phyloP scores from a whole-genome alignment of 2,113 vertebrate genomes.

The Naja naja region DNA sequence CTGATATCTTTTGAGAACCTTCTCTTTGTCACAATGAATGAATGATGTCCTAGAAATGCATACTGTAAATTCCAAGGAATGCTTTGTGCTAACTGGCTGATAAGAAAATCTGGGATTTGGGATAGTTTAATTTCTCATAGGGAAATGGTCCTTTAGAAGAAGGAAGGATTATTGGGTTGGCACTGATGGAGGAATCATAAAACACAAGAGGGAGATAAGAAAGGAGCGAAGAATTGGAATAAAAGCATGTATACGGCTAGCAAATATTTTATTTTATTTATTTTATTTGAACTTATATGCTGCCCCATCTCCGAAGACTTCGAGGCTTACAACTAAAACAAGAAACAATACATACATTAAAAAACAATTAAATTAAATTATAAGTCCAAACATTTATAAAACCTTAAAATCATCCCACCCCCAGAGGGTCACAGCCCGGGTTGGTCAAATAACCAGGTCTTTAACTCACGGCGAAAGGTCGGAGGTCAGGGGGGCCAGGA shows the following conservation, averaged over 20 bases:
- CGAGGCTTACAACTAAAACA: too few relatives aligned
- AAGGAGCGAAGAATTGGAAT: background rate
- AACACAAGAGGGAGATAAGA: background rate
- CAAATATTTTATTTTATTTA: too few relatives aligned
- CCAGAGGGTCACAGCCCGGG: too few relatives aligned
- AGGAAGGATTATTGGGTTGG: background rate
- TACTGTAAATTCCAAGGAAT: background rate
- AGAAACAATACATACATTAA: too few relatives aligned
- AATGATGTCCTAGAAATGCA: background rate
- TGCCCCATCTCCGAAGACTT: too few relatives aligned
- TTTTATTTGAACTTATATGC: too few relatives aligned
- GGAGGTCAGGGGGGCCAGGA: too few relatives aligned
- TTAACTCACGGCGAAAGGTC: too few relatives aligned
- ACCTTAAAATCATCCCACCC: too few relatives aligned
- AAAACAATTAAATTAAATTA: too few relatives aligned
- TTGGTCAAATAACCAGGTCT: too few relatives aligned
- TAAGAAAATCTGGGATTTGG: background rate
- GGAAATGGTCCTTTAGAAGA: background rate
- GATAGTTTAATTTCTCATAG: background rate
- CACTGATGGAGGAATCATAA: background rate
- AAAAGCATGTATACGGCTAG: background rate
- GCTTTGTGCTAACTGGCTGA: background rate
- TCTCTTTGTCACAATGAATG: background rate
- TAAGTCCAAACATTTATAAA: too few relatives aligned
- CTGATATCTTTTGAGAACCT: background rate